Evolutionary conservation across 2,797 vertebrate species (phyloP), one percentile per base, ranked within the genome.

Genomic region (Anguilla megastoma): DNA sequence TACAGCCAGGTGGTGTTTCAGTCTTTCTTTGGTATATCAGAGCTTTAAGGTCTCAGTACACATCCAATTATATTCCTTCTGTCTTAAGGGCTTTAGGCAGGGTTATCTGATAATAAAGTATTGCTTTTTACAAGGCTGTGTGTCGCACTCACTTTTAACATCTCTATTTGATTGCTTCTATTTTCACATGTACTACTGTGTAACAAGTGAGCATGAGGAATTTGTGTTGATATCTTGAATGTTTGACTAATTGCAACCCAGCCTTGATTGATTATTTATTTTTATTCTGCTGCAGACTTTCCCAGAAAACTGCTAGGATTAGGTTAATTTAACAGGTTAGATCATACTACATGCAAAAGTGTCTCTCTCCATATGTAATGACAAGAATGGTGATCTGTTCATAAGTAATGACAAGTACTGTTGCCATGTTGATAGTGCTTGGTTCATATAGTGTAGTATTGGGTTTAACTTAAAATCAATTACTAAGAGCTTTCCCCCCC

Each of bases 341-440:
- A 8, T 30, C 7, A 30, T 36, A 27, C 60, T 45, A 41, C 71
- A 30, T 74, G 50, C 66, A 88, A 16, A 74, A 54, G 14, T 54
- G 60, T 80, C 48, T 87, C 36, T 80, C 21, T 9, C 60, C 80
- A 21, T 52, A 76, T 52, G n/a, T 27, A 16, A 50, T 36, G 45
- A 71, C 84, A 74, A 24, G 63, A 85, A 56, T 50, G 63, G 80
- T 76, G 66, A 85, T 74, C 10, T 52, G 58, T 85, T 74, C n/a
- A 56, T 85, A 33, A 60, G 6, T 85, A 21, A 36, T 58, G 84
- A 58, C 54, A 56, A 88, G 87, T 88, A 88, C 66, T 88, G 87
- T 85, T 85, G 83, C 66, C 45, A 84, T 71, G 48, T 85, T 85
- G 69, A 88, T 74, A 66, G 88, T 84, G 88, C 84, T 86, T 85